phyloP scores from a whole-genome alignment of 2,888 invertebrate genomes.

The Heteropelma amictum region DNA sequence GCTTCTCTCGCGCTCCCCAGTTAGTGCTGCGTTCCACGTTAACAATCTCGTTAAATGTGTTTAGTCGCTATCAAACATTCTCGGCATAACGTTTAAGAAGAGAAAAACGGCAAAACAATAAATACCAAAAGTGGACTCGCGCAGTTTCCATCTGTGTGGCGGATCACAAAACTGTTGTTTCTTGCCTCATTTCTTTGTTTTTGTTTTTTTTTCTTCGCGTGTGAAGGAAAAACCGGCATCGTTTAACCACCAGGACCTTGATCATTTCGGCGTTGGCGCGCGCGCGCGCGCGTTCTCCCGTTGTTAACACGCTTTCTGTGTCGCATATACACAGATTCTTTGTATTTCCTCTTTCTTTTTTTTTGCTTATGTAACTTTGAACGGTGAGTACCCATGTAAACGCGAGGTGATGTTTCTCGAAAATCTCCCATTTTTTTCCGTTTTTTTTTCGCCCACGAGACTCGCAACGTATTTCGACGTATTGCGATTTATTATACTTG shows the following conservation, averaged over 20 bases:
- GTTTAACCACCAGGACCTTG: conserved; percentile 34
- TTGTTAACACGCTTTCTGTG: conserved; percentile 54
- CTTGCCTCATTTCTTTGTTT: conserved; percentile 28
- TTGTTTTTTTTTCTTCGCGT: conserved; percentile 32
- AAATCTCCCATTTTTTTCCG: conserved; percentile 28
- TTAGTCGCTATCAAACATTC: conserved; percentile 14
- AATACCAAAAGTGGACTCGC: neutral
- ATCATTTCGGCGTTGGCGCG: conserved; percentile 50
- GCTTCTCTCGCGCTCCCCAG: conserved; percentile 36
- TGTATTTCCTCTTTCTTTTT: conserved; percentile 1
- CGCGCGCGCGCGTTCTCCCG: conserved; percentile 45
- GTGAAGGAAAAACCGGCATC: conserved; percentile 36
- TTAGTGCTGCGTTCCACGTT: conserved; percentile 66
- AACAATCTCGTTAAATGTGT: conserved; percentile 58
- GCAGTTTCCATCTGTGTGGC: conserved; percentile 15
- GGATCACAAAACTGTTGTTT: neutral
- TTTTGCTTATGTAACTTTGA: conserved; percentile 72
- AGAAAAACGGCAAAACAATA: neutral
- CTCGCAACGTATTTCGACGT: neutral
- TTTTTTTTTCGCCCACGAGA: neutral
- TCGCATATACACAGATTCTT: conserved; percentile 5
- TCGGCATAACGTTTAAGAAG: conserved; percentile 13
- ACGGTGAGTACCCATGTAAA: conserved; percentile 63
- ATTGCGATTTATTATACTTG: neutral
- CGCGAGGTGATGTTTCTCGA: conserved; percentile 73